These are phyloP conservation scores for Sphecodes monilicornis DNA, from an alignment of 2,888 invertebrate species.

Conservation along the genomic window DNA sequence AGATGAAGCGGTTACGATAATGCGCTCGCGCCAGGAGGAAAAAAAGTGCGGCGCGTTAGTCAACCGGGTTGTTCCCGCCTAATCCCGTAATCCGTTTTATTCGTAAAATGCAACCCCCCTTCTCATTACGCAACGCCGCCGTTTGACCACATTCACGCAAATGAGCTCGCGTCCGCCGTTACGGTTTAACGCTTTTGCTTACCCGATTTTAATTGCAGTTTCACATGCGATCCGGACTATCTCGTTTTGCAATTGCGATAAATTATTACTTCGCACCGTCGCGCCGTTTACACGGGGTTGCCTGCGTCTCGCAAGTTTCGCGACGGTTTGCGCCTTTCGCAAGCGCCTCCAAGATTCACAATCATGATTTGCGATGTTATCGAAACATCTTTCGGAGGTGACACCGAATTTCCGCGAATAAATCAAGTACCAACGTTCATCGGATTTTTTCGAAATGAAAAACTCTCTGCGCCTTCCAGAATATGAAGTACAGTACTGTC, in stretches of 20 bases:
- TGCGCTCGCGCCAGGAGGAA: neutral
- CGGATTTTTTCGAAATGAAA: neutral
- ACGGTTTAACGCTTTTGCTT: constrained; percentile 9
- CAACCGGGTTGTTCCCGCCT: neutral
- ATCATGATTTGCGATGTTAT: neutral
- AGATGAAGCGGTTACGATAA: constrained; percentile 16
- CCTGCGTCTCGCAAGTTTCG: neutral
- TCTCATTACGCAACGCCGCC: constrained; percentile 4
- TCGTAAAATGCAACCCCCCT: constrained; percentile 22
- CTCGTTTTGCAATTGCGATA: constrained; percentile 10
- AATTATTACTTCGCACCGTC: neutral
- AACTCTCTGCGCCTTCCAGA: too few relatives aligned
- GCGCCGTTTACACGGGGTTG: neutral
- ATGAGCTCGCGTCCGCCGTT: neutral
- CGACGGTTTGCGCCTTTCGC: neutral
- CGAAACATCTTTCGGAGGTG: neutral
- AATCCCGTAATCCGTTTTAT: constrained; percentile 43
- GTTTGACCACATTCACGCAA: constrained; percentile 9
- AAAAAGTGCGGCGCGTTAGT: constrained; percentile 26
- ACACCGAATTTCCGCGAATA: neutral
- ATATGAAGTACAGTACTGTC: too few relatives aligned
- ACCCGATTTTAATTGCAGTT: constrained; percentile 24
- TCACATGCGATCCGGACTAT: neutral
- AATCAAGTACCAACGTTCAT: neutral
- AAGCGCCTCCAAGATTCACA: neutral